phyloP scores from a whole-genome alignment of 1,140 invertebrate species.

The Drosophila pallidifrons region DNA sequence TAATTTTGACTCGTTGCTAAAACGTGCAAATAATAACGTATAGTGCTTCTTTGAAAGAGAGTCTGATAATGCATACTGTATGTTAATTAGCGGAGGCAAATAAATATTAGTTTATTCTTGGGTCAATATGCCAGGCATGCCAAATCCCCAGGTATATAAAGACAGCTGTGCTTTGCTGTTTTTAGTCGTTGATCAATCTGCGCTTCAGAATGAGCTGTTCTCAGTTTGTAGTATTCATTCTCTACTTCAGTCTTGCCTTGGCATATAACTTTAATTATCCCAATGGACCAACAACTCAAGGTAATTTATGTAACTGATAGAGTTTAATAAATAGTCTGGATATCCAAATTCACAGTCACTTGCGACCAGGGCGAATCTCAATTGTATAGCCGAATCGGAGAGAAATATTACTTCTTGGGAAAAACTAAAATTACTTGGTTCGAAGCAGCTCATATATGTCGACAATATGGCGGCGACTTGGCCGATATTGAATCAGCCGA shows the following conservation, averaged over 20 bases:
- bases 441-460: conserved; percentile 25
- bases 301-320: neutral
- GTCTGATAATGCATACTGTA: neutral
- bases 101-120: conserved; percentile 6
- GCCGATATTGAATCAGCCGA: conserved; percentile 23
- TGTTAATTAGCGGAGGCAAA: neutral
- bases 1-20: neutral
- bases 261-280: conserved; percentile 13
- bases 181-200: neutral
- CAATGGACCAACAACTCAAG: conserved; percentile 4
- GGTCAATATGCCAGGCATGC: neutral
- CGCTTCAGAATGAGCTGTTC: neutral
- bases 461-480: conserved; percentile 27
- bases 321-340: neutral
- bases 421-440: conserved; percentile 24
- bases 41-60: neutral
- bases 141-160: neutral
- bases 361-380: neutral
- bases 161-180: neutral
- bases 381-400: conserved; percentile 8
- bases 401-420: conserved; percentile 32
- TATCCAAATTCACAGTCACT: neutral
- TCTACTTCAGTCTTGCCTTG: neutral
- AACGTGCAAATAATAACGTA: neutral
- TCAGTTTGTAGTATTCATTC: neutral